Evolutionary conservation across 2,113 vertebrate species (phyloP), one percentile per base, ranked within the genome.

Genomic region (Perca flavescens): DNA sequence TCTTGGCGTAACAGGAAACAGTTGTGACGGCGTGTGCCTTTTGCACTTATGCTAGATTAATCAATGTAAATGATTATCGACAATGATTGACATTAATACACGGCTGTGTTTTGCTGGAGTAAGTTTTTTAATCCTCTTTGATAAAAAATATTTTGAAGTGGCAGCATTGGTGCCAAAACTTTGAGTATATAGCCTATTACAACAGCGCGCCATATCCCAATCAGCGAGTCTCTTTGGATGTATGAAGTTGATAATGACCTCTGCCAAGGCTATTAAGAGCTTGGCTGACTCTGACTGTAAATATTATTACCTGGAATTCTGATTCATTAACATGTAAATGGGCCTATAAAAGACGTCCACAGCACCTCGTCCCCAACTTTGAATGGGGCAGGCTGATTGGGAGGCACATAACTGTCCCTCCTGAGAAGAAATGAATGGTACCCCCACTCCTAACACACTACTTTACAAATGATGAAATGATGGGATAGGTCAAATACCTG

Each of bases 1-100:
- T 84, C 77, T 87, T 90, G 86, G 83, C 69, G 63, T 84, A 89
- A 86, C 73, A 80, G 84, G 88, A 90, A 91, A 86, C 89, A 87
- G 82, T 89, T 90, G 89, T 89, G 90, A 92, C 90, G 78, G 87
- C 64, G 76, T 16, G 94, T 95, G 95, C 95, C 95, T 96, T 96
- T 95, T 94, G 95, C 94, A 95, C 95, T 91, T 89, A 71, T 87
- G 74, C 88, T 89, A 86, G 80, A 87, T 89, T 76, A 89, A 92
- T 90, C 82, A 80, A 90, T 93, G 82, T 85, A 86, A 94, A 94
- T 91, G 92, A 90, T 88, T 83, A 86, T 91, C 90, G 93, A 96
- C 91, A 85, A 85, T 92, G 92, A 94, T 93, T 93, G 91, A 94
- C 91, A 83, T 78, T 56, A 85, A 84, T 68, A 83, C 87, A 83